Base-by-base conservation (phyloP, 53 echinoderm and acorn worm species). In the Temnopleurus reevesii region DNA sequence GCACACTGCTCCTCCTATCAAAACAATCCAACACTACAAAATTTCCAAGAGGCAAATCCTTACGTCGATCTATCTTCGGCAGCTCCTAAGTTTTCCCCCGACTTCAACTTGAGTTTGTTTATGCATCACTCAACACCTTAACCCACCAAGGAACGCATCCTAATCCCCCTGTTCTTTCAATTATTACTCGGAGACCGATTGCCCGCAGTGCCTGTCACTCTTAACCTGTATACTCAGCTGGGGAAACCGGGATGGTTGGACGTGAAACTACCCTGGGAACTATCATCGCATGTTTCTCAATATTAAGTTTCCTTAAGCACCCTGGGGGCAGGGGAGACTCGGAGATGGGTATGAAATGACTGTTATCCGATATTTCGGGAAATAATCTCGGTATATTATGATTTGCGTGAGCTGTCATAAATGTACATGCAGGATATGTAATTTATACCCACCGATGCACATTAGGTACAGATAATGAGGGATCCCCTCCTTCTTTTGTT, bases 131-230 rank as follows among this genome's bases (percentile, higher is more conserved):
- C 71, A n/a, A 31, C 41, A 71, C 71, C 41, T 71, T 38, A 71
- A 6, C 71, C 71, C 21, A 71, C 36, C 71, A 71, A 71, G n/a
- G 71, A 71, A 41, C 36, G 71, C 71, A 71, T n/a, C 71, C 71
- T 71, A 36, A 80, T 80, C n/a, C 35, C 38, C 18, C 76, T 71
- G 76, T 71, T 34, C 51, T 29, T 80, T 80, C 51, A 80, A 80
- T 80, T 80, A 47, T 80, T 80, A 24, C 51, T 28, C 80, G 15
- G 28, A 24, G 80, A 49, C 80, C 36, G 71, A 71, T 71, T 38
- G 41, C 71, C 33, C 35, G 41, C 71, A 63, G 63, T 33, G 63
- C 63, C 63, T 33, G 63, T 63, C 33, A 18, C 18, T 5, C 63
- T 71, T 38, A 71, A 21, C n/a, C n/a, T n/a, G 71, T 71, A 66